Base-by-base conservation (phyloP, 2,113 vertebrate species). In the Psilopsiagon aymara region DNA sequence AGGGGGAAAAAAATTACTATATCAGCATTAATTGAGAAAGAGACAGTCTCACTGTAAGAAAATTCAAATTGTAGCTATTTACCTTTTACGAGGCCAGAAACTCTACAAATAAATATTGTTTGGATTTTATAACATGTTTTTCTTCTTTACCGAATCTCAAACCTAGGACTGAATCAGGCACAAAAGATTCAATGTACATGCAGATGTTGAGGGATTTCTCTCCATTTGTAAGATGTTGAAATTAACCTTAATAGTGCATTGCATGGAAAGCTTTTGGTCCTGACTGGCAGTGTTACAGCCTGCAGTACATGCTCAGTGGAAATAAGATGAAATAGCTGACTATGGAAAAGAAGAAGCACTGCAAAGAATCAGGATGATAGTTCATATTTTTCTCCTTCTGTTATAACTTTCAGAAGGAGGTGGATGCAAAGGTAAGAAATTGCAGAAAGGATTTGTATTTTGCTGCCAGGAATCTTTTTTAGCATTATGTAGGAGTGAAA, bases 1-100 rank as follows among this genome's bases (percentile, higher is more conserved):
- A 44, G 14, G 1, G 1, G 3, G 10, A 6, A 55, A 52, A 66
- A 41, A 37, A 37, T 29, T 44, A 9, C 17, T 71, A 5, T 55
- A 84, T 88, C 67, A 79, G 33, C 27, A 80, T 52, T 88, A 91
- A 96, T 80, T 93, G 73, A 83, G 89, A 97, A 87, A 94, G 84
- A 90, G 88, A 69, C 24, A 85, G 86, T 87, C 62, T 87, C 46
- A 66, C 44, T 91, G 68, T 86, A 84, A 97, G 87, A 96, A 97
- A 96, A 92, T 83, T 86, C 74, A 75, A 85, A 47, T 37, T 84
- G 46, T 83, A 74, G 80, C 18, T 62, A 63, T 82, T 90, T 63
- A 59, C 20, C 68, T 25, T 55, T n/a, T 84, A 55, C 43, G 71
- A 35, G 31, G 80, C 63, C 74, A 95, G 80, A 94, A 96, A 86